Base-by-base conservation (phyloP, 2,888 invertebrate genomes). In the Erynnis tages region DNA sequence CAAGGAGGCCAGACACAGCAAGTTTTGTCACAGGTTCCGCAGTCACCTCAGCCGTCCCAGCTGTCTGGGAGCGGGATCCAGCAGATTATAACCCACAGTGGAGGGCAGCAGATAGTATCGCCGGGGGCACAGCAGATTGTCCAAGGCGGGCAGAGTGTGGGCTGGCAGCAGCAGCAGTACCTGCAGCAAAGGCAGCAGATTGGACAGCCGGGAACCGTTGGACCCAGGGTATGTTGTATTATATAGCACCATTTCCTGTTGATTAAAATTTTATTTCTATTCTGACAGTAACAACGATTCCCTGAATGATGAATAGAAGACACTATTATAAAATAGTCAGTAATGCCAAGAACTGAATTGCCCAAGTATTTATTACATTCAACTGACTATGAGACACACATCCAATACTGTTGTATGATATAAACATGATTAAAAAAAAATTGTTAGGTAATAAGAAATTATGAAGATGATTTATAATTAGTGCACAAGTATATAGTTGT, bases 121-220 rank as follows among this genome's bases (percentile, higher is more conserved):
- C 88, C 89, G 0, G 85, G 86, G 0, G 86, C 85, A 0, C 87
- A 86, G 54, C 86, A 86, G 55, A 79, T 87, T 14, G 82, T 88
- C 6, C 87, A 84, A 62, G 85, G 84, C 7, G 84, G 82, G 1
- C 90, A 85, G 65, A 85, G 82, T 66, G 86, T 89, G 6, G 76
- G 86, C 0, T 88, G 88, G 88, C 89, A 88, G 56, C 90, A 90
- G 54, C 90, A 90, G 58, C 90, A 89, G 59, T 90, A 89, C 53
- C 69, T 90, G 59, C 89, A 79, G 58, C 87, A 87, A 59, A 76
- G 89, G 30, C 91, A 91, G 60, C 91, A 90, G 58, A 86, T 88
- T 10, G 88, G 85, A 23, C 91, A 91, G 58, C 89, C 89, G 0
- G 89, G 88, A 45, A 76, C 83, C 54, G 89, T 90, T 4, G 91